Conservation (phyloP, 2,113 vertebrate genomes). For the Hemibagrus wyckioides region DNA sequence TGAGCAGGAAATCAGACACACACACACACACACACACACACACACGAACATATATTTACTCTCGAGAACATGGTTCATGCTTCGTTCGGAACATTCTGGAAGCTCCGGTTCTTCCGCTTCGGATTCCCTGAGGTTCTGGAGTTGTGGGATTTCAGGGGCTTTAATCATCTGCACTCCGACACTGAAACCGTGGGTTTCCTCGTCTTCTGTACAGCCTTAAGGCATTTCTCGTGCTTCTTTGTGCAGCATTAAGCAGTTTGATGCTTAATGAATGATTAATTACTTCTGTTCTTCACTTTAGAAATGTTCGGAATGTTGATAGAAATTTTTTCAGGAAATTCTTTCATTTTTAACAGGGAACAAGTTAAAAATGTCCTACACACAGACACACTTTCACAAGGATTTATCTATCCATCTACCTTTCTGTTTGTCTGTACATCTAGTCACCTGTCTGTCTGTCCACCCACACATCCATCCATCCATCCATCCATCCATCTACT, state of each 20-base stretch:
- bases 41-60: slow-evolving; percentile 35
- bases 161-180: not conserved
- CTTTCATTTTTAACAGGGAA: not conserved
- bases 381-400: not conserved
- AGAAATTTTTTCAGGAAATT: not conserved
- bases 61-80: slow-evolving; percentile 29
- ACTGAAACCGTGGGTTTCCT: not conserved
- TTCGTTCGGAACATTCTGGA: slow-evolving; percentile 7
- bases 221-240: not conserved
- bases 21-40: not conserved
- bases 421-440: not conserved
- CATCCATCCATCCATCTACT: not conserved
- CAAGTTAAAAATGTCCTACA: not conserved
- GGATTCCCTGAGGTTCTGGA: not conserved
- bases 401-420: not conserved
- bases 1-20: slow-evolving; percentile 16
- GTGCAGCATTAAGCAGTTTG: not conserved
- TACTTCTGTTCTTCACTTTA: not conserved
- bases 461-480: not conserved
- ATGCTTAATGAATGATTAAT: not conserved
- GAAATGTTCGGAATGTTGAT: not conserved
- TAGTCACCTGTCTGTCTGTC: not conserved
- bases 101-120: not conserved
- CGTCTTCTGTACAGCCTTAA: not conserved
- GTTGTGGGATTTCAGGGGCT: not conserved